Base-by-base conservation (phyloP, 2,888 invertebrate genomes). In the Actias luna region DNA sequence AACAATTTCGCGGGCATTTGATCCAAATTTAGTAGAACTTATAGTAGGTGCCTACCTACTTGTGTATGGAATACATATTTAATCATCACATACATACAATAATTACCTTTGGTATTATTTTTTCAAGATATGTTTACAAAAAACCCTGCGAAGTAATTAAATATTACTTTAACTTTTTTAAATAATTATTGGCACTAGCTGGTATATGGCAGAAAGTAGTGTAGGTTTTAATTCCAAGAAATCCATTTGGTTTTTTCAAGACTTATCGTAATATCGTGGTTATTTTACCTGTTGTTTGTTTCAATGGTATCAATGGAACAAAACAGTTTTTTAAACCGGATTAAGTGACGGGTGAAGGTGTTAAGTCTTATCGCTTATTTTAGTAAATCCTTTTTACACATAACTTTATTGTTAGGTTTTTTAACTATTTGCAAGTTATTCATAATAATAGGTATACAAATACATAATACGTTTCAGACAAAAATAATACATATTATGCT, bases 311-410 rank as follows among this genome's bases (percentile, higher is more conserved):
- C 36, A 59, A 25, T 5, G 31, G 22, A 39, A 59, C 36, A 59
- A 59, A 59, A 25, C 16, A 59, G 59, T 36, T 59, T 59, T 25
- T 58, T 59, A 36, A 35, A 59, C 25, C 7, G 35, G n/a, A 59
- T 25, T 36, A 59, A 7, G 36, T 36, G 25, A 36, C 25, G 36
- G 16, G 25, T 12, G 46, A 50, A 50, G n/a, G 27, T 55, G 55
- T 55, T 8, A 55, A 55, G 14, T 29, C 29, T 55, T 55, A 14
- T 29, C 16, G 16, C 16, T 12, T 29, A 55, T 29, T 29, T 55
- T n/a, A 55, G 55, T 55, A 55, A 55, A 55, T 55, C 55, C 55
- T 55, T 55, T 29, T 55, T 55, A 55, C n/a, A 29, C n/a, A 29
- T 16, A 29, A 16, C 16, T 55, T 29, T 7, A 55, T 29, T 29